Evolutionary conservation across 2,797 vertebrate species (phyloP), one percentile per base, ranked within the genome.

Genomic region (Balearica regulorum): DNA sequence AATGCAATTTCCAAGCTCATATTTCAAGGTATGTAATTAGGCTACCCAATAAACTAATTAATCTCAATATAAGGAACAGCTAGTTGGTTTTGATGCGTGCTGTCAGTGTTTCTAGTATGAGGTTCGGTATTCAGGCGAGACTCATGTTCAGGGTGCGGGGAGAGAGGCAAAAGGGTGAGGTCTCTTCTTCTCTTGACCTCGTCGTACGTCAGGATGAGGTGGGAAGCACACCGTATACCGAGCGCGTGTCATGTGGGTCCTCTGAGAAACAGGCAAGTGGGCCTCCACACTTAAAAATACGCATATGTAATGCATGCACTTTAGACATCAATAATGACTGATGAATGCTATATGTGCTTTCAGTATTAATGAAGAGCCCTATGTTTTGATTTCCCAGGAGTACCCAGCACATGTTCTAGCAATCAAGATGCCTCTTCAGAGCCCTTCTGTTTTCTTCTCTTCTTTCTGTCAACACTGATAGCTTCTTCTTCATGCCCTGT

Each of bases 341-440:
- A 68, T 75, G 91, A 94, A 90, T 65, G 66, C 41, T 96, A 12
- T 81, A 68, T 83, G 83, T 92, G 72, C 54, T 93, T 83, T 69
- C 68, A 31, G 79, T 87, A 78, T 94, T 96, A 81, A 87, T 93
- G 78, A 96, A 87, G 79, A 96, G 60, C 37, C 93, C 62, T 81
- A 5, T 83, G 37, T 95, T 93, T 89, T 85, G 96, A 93, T 95
- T 94, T 96, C 94, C 89, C 83, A 65, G 37, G 93, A 91, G 86
- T 29, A 65, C 58, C 28, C 51, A 71, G 57, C 82, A 76, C 83
- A 61, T 87, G 68, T 92, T 96, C 54, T 61, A 73, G 76, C 81
- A 95, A 95, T 97, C 94, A 92, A 49, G 79, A 70, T 94, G 57
- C 81, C 78, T 95, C 89, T 86, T 96, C 72, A 90, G 66, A 75